phyloP scores from a whole-genome alignment of 1,140 invertebrate species.

The Nylanderia fulva region DNA sequence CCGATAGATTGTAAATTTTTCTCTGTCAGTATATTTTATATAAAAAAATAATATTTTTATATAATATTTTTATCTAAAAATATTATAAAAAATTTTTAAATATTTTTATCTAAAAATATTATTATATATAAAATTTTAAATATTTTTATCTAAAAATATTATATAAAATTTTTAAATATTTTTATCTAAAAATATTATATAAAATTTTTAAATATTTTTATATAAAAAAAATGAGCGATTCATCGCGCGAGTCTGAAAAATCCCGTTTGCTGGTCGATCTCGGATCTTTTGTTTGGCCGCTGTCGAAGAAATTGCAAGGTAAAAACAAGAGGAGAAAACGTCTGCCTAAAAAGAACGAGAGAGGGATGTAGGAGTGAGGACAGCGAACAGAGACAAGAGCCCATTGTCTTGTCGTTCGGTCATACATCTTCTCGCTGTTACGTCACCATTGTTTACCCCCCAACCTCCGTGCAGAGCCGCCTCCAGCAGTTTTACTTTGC shows the following conservation, averaged over 20 bases:
- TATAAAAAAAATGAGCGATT: conserved; percentile 25
- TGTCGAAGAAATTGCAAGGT: conserved; percentile 51
- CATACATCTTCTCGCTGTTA: conserved; percentile 77
- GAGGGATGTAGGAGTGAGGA: conserved; percentile 48
- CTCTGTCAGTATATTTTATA: background rate
- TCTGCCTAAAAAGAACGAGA: conserved; percentile 35
- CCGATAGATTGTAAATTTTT: conserved; percentile 36
- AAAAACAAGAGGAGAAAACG: conserved; percentile 66
- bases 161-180: too few species aligned
- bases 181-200: too few species aligned
- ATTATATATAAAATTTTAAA: too few species aligned
- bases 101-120: too few species aligned
- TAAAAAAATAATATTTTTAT: too few species aligned
- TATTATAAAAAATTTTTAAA: too few species aligned
- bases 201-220: too few species aligned
- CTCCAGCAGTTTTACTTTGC: conserved; percentile 68
- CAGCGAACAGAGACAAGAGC: conserved; percentile 70
- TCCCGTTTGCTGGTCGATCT: conserved; percentile 51
- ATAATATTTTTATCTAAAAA: too few species aligned
- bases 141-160: too few species aligned
- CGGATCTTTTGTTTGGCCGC: conserved; percentile 66
- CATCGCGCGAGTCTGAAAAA: conserved; percentile 66
- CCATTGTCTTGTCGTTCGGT: conserved; percentile 78
- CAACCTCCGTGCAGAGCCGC: conserved; percentile 34
- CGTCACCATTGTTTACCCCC: conserved; percentile 79